phyloP scores from a whole-genome alignment of 2,888 invertebrate genomes.

The Idaea dimidiata region DNA sequence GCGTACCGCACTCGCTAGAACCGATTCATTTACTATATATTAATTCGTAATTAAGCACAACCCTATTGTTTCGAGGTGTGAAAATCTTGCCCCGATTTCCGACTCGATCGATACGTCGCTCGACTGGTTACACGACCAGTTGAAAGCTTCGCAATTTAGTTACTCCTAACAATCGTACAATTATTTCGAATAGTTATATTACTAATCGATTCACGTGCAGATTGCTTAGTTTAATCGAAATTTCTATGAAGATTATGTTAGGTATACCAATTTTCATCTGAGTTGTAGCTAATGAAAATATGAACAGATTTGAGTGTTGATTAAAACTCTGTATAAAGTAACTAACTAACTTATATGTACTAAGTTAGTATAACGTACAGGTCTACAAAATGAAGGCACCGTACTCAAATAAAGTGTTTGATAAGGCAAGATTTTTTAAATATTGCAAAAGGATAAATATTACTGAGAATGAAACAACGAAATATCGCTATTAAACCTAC shows the following conservation, averaged over 20 bases:
- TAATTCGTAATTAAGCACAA: constrained; percentile 77
- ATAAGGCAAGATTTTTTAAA: too few relatives aligned
- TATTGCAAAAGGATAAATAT: background rate
- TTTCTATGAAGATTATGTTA: background rate
- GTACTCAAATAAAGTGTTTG: too few relatives aligned
- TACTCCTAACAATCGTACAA: constrained; percentile 1
- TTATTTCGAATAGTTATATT: constrained; percentile 9
- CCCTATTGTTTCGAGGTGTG: constrained; percentile 59
- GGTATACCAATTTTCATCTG: background rate
- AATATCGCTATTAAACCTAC: background rate
- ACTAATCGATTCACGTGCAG: constrained; percentile 6
- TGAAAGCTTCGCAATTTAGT: constrained; percentile 26
- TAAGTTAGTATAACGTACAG: too few relatives aligned
- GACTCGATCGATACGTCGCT: constrained; percentile 27
- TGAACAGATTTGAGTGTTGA: background rate
- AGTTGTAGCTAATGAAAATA: background rate
- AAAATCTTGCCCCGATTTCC: constrained; percentile 51
- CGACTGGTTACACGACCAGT: constrained; percentile 39
- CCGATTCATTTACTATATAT: constrained; percentile 77
- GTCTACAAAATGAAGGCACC: too few relatives aligned
- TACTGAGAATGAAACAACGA: background rate
- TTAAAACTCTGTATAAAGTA: too few relatives aligned
- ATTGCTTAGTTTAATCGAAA: constrained; percentile 7
- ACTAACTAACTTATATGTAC: too few relatives aligned
- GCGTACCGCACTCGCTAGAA: constrained; percentile 32